A percentile compares a stretch with the other conserved stretches of the same genome.
Evolutionary conservation across 1,140 invertebrate species (phyloP).

Genomic region (Mamestra configurata): DNA sequence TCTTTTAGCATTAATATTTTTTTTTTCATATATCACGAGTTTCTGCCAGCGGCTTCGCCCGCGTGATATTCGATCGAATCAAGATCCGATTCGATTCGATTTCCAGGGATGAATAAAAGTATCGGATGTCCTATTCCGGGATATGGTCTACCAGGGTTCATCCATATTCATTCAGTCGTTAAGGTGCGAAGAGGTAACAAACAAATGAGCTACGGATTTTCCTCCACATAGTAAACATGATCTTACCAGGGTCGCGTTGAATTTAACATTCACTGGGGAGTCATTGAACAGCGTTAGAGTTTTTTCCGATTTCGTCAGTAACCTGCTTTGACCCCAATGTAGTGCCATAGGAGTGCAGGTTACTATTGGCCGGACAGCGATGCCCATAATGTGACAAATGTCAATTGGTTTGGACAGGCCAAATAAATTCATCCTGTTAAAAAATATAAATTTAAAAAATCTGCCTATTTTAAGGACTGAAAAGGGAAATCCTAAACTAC

Average conservation of each 20-base stretch:
- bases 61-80: no score
- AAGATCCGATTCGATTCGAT: no score
- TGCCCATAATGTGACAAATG: slow-evolving; percentile 76
- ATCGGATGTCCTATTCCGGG: no score
- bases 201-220: no score
- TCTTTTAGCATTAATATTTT: no score
- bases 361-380: slow-evolving; percentile 80
- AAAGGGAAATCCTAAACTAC: not conserved
- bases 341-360: slow-evolving; percentile 72
- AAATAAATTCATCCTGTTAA: slow-evolving; percentile 74
- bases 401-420: slow-evolving; percentile 72
- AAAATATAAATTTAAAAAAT: not conserved
- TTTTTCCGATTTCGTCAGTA: slow-evolving; percentile 73
- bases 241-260: slow-evolving; percentile 74
- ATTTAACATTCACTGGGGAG: slow-evolving; percentile 77
- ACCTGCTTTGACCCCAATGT: slow-evolving; percentile 80
- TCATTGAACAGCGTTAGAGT: slow-evolving; percentile 76
- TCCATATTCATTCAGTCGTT: no score
- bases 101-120: no score
- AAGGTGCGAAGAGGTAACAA: no score
- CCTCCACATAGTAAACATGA: not conserved
- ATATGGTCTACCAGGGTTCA: no score
- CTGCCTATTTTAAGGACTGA: not conserved
- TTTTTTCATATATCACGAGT: no score
- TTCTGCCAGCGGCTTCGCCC: no score